Base-by-base conservation (phyloP, 2,888 invertebrate genomes). In the Lepidocyrtoides sp. region DNA sequence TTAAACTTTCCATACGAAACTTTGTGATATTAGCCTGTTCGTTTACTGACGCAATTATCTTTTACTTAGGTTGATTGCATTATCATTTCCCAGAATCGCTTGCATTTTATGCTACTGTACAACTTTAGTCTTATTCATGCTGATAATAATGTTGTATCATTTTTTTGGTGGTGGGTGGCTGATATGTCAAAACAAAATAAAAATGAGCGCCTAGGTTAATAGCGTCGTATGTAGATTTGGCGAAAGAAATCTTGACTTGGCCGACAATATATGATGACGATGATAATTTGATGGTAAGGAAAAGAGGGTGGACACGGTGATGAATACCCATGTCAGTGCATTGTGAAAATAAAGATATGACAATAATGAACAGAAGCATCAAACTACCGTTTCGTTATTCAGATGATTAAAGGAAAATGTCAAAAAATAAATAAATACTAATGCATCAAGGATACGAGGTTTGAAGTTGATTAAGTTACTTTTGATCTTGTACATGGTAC, bases 41-140 rank as follows among this genome's bases (percentile, higher is more conserved):
- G 29, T 32, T 54, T 8, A 32, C 26, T 60, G 20, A 60, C 26
- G 23, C 85, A 85, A 85, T 85, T 85, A 85, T 69, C 51, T 48
- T 69, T 72, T 36, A 85, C 85, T 85, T 85, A 57, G 36, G 54
- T 72, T 85, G 85, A 85, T 85, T 85, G 57, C 85, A 85, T 85
- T 85, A 72, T 72, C 72, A 85, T 72, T 57, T 85, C 57, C 8
- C n/a, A 41, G 51, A 10, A 3, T 32, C 7, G n/a, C n/a, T 7
- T n/a, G n/a, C n/a, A n/a, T n/a, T n/a, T n/a, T n/a, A n/a, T 66
- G 23, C 66, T 66, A 44, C 20, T 23, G 48, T 5, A 66, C 32
- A 32, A 29, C 66, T 48, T 14, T 48, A 2, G 7, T 14, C 2
- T 48, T 48, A 14, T 12, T 48, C 12, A 8, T 8, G 48, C 2